A percentile compares a stretch with the other conserved stretches of the same genome.
Evolutionary conservation across 2,888 invertebrate species (phyloP).

Genomic region (Mythimna ferrago): DNA sequence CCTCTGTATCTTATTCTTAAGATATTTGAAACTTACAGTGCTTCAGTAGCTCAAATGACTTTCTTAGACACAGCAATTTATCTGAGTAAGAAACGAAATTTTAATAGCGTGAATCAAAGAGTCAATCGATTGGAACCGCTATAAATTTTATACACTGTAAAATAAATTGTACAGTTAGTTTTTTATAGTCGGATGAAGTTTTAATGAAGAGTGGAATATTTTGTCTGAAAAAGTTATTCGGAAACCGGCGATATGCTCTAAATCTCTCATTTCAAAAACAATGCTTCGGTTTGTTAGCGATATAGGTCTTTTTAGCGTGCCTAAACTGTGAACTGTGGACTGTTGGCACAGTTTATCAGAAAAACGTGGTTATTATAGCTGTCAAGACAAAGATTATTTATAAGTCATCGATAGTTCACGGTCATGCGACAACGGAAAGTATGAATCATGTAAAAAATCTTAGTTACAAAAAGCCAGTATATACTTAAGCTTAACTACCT

Average conservation of each 20-base stretch:
- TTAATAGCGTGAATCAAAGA: constrained; percentile 34
- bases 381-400: constrained; percentile 29
- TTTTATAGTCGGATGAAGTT: constrained; percentile 13
- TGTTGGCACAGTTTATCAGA: not conserved
- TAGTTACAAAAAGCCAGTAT: constrained; percentile 7
- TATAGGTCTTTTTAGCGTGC: constrained; percentile 33
- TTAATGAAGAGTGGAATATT: constrained; percentile 28
- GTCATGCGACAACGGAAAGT: constrained; percentile 27
- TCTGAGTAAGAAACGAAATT: constrained; percentile 18
- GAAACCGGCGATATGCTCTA: constrained; percentile 57
- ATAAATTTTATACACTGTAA: constrained; percentile 15
- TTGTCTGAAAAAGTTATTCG: constrained; percentile 21
- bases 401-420: constrained; percentile 41
- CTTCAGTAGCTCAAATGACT: not conserved
- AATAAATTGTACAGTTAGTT: constrained; percentile 3
- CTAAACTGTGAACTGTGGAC: constrained; percentile 14
- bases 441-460: constrained; percentile 40
- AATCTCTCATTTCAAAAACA: constrained; percentile 43
- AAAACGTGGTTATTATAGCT: constrained; percentile 15
- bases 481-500: not conserved
- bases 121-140: constrained; percentile 28
- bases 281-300: constrained; percentile 29
- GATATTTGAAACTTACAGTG: not conserved
- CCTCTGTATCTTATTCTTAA: not conserved
- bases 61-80: constrained; percentile 14